Percentiles rank a stretch among this genome's conserved stretches.
phyloP scores from a whole-genome alignment of 2,888 invertebrate genomes.

The Caenorhabditis japonica region DNA sequence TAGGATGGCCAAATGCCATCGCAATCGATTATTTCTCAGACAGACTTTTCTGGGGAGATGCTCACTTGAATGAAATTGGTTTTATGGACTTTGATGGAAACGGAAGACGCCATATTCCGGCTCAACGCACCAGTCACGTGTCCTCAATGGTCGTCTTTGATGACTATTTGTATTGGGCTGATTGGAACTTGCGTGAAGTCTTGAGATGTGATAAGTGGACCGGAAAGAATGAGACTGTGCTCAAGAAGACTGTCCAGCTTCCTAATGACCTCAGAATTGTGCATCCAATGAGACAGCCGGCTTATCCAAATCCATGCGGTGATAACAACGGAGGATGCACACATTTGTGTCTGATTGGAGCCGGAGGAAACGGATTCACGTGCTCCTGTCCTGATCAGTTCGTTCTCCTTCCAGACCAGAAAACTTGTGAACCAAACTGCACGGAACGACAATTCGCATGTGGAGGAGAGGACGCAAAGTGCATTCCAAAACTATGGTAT shows the following conservation, averaged over 20 bases:
- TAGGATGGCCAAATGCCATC: slow-evolving; percentile 98
- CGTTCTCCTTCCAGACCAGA: slow-evolving; percentile 80
- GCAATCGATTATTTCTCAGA: slow-evolving; percentile 96
- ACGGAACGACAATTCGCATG: slow-evolving; percentile 89
- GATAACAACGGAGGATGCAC: slow-evolving; percentile 94
- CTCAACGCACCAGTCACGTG: slow-evolving; percentile 82
- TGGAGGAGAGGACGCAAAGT: slow-evolving; percentile 81
- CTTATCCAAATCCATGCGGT: slow-evolving; percentile 89
- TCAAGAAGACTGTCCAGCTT: slow-evolving; percentile 75
- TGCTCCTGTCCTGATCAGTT: slow-evolving; percentile 97
- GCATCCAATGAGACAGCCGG: slow-evolving; percentile 83
- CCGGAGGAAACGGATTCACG: slow-evolving; percentile 81
- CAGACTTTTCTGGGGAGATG: slow-evolving; percentile 91
- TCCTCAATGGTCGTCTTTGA: slow-evolving; percentile 94
- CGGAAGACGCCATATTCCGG: slow-evolving; percentile 65
- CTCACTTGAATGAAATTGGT: slow-evolving; percentile 96
- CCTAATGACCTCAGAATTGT: slow-evolving; percentile 76
- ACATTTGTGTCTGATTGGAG: slow-evolving; percentile 90
- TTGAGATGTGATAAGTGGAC: slow-evolving; percentile 92
- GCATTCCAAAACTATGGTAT: slow-evolving; percentile 88
- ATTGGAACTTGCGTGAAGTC: slow-evolving; percentile 93
- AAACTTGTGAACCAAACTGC: slow-evolving; percentile 83
- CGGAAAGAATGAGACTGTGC: slow-evolving; percentile 78
- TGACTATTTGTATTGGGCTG: slow-evolving; percentile 93
- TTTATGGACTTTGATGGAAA: slow-evolving; percentile 67